These are phyloP conservation scores for Hylaeus anthracinus DNA, from an alignment of 1,140 invertebrate genomes.

Conservation along the genomic window DNA sequence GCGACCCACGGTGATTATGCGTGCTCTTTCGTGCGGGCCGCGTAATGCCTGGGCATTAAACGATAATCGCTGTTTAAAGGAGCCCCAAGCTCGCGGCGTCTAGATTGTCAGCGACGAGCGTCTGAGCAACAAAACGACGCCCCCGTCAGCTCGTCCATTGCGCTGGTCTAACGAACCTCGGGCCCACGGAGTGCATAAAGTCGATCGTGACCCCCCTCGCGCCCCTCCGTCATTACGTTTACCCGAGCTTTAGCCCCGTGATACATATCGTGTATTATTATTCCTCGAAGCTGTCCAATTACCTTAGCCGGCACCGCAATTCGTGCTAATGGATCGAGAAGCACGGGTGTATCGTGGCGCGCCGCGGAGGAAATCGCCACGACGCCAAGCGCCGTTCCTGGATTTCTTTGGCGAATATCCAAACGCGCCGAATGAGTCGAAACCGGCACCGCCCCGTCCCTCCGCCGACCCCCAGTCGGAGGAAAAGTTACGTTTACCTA, in stretches of 20 bases:
- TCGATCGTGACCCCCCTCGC: slow-evolving; percentile 29
- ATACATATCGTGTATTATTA: slow-evolving; percentile 66
- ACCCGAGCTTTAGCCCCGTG: slow-evolving; percentile 7
- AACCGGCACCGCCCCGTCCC: slow-evolving; percentile 29
- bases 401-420: slow-evolving; percentile 76
- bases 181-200: slow-evolving; percentile 9
- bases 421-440: slow-evolving; percentile 68
- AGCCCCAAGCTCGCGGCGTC: not conserved
- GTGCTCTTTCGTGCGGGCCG: not conserved
- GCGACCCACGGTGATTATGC: not conserved
- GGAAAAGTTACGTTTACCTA: slow-evolving; percentile 77
- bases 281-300: slow-evolving; percentile 66
- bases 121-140: not conserved
- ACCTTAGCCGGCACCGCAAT: slow-evolving; percentile 60
- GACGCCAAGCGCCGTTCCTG: slow-evolving; percentile 58
- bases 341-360: slow-evolving; percentile 51
- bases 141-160: not conserved
- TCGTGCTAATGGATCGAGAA: slow-evolving; percentile 67
- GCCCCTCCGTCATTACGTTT: slow-evolving; percentile 14
- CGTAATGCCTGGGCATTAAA: not conserved
- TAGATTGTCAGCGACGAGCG: not conserved
- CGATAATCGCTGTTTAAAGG: not conserved
- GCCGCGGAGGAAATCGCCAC: slow-evolving; percentile 63
- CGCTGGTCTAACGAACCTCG: not conserved
- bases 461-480: slow-evolving; percentile 42